Percentiles rank a stretch among this genome's conserved stretches.
Conservation (phyloP, 2,797 vertebrate genomes). For the Darevskia nairensis region DNA sequence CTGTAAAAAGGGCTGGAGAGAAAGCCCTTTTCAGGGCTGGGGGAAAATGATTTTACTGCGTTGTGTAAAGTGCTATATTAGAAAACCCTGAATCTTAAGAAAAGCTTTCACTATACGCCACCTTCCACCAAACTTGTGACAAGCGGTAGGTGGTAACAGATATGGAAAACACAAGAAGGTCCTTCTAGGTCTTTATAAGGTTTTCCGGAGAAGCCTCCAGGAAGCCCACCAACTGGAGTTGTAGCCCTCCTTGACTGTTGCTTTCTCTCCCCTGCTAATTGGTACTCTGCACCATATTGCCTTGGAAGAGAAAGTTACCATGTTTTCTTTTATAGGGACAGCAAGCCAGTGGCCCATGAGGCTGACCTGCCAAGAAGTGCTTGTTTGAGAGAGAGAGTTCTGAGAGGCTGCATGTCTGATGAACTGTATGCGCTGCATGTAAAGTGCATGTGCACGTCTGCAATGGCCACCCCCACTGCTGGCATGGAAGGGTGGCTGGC, state of each 20-base stretch:
- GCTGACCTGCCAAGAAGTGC: too few species aligned
- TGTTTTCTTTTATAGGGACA: too few species aligned
- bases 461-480: too few species aligned
- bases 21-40: constrained; percentile 65
- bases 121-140: background rate
- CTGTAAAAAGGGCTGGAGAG: constrained; percentile 66
- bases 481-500: too few species aligned
- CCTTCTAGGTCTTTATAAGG: background rate
- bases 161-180: background rate
- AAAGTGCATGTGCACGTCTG: too few species aligned
- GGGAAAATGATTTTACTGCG: constrained; percentile 46
- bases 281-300: too few species aligned
- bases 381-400: too few species aligned
- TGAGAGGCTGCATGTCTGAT: too few species aligned
- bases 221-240: background rate
- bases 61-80: constrained; percentile 41
- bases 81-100: constrained; percentile 41
- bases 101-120: background rate
- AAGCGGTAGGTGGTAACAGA: background rate
- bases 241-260: background rate
- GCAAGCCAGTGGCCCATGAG: too few species aligned
- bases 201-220: background rate
- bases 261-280: too few species aligned
- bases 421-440: too few species aligned
- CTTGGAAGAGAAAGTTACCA: too few species aligned